A percentile compares a stretch with the other conserved stretches of the same genome.
Conservation (phyloP, 2,113 vertebrate species). For the Chinchilla lanigera region DNA sequence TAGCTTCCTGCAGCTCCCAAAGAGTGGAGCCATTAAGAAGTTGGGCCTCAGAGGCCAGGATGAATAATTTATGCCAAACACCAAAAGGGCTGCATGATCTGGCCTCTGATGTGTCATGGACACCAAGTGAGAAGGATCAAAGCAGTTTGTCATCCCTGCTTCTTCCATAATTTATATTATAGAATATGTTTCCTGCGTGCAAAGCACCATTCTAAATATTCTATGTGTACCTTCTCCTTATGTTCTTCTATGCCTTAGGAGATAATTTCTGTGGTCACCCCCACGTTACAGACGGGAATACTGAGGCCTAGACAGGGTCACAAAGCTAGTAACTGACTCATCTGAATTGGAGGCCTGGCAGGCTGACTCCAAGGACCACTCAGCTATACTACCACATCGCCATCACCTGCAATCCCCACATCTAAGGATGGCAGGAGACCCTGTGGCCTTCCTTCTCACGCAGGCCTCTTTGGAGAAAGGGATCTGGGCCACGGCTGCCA, state of each 20-base stretch:
- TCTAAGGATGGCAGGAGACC: not conserved
- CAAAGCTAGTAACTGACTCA: not conserved
- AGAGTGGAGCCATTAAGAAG: not conserved
- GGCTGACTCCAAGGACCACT: not conserved
- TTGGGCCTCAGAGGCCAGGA: not conserved
- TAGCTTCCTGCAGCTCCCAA: not conserved
- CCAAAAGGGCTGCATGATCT: not conserved
- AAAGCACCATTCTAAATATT: not conserved
- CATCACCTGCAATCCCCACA: not conserved
- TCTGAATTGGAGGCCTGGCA: conserved; percentile 10
- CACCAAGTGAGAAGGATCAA: not conserved
- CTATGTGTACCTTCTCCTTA: not conserved
- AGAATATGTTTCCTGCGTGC: not conserved
- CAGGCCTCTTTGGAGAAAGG: not conserved
- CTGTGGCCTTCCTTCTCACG: not conserved
- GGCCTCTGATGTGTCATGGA: not conserved
- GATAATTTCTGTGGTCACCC: not conserved
- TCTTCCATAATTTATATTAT: not conserved
- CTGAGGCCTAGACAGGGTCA: not conserved
- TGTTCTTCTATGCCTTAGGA: not conserved
- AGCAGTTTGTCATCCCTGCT: not conserved
- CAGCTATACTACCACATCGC: not conserved
- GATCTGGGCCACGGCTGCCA: accelerated
- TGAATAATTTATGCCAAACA: not conserved
- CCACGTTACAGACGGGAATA: not conserved